Evolutionary conservation across 2,797 vertebrate genomes (phyloP), one percentile per base, ranked within the genome.

Genomic region (Poeciliopsis presidionis): DNA sequence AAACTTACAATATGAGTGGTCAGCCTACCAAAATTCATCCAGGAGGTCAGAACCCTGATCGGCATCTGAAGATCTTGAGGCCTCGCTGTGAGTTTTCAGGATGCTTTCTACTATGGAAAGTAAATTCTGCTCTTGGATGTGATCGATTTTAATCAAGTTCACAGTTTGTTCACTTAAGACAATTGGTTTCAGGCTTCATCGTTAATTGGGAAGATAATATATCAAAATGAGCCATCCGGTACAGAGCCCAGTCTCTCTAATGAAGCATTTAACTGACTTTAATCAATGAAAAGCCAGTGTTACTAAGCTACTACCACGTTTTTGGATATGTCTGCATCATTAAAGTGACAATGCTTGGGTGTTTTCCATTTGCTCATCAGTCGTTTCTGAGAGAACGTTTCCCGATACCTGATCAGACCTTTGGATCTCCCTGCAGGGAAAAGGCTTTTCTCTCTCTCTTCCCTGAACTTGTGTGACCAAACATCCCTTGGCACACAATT

Each of bases 301-400:
- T 28, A 30, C 2, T 12, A 16, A 30, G 13, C 28, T 13, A 5
- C 5, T 14, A 59, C 30, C 30, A 6, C 1, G 5, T 30, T 28
- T 59, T 30, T 59, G n/a, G 28, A 28, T 59, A 30, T 6, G n/a
- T 30, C 14, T 30, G 9, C 12, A 9, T 82, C 61, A 76, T 74
- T 61, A 65, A 30, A 75, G 30, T n/a, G 36, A 12, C 33, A 0
- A 16, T 63, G 55, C 59, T 70, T 47, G 45, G 13, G 8, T 28
- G 69, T 49, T 76, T 80, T 55, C 45, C 46, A 71, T 72, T 46
- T 41, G 5, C 82, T 75, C 72, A 79, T 78, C 73, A 72, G 43
- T 84, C 80, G 72, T 72, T 84, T 53, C 75, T 25, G 72, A 79
- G 72, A 77, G 70, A 79, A 82, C 53, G 53, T 78, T 77, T 82